Percentiles rank a stretch among this genome's conserved stretches.
These are phyloP conservation scores for Polypterus senegalus DNA, from an alignment of 2,113 vertebrate genomes.

Conservation along the genomic window DNA sequence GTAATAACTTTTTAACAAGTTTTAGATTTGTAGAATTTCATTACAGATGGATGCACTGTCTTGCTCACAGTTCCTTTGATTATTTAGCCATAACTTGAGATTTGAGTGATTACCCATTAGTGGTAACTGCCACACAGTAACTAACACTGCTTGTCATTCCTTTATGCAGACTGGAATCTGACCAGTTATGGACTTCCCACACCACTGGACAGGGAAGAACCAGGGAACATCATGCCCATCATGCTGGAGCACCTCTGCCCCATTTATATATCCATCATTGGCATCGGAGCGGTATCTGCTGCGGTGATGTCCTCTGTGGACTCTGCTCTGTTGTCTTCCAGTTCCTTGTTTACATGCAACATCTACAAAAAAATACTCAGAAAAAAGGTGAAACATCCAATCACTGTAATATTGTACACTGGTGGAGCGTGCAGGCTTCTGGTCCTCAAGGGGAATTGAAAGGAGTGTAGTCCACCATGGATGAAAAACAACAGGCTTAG, in stretches of 20 bases:
- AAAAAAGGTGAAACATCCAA: conserved; percentile 1
- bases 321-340: conserved; percentile 8
- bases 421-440: background rate
- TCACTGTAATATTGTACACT: no score
- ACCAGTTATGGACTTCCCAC: conserved; percentile 7
- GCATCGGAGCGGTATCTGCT: conserved; percentile 9
- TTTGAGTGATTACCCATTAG: no score
- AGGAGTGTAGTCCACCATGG: background rate
- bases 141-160: no score
- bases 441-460: no score
- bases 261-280: conserved; percentile 4
- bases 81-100: no score
- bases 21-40: no score
- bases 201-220: conserved; percentile 7
- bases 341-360: conserved; percentile 12
- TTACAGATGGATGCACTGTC: no score
- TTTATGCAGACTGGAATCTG: conserved; percentile 10
- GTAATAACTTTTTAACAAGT: no score
- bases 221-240: conserved; percentile 9
- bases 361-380: conserved; percentile 8
- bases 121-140: no score
- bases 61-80: no score
- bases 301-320: conserved; percentile 14
- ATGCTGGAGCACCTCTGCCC: conserved; percentile 9
- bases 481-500: background rate